Percentiles rank a stretch among this genome's conserved stretches.
phyloP scores from a whole-genome alignment of 1,140 invertebrate genomes.

The Ips typographus region DNA sequence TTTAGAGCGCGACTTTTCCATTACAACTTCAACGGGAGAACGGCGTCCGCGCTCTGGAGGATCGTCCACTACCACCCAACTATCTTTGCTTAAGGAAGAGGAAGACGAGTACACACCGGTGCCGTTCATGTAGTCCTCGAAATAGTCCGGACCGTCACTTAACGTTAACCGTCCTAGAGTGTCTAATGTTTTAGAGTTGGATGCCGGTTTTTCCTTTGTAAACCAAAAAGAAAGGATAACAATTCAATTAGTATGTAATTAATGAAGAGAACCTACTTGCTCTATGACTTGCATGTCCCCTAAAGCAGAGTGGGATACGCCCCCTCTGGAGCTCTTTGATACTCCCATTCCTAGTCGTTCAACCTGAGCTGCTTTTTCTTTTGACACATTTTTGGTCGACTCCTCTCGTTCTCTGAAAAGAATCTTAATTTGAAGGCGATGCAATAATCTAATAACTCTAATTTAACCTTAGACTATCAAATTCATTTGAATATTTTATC shows the following conservation, averaged over 20 bases:
- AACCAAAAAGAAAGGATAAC: neutral
- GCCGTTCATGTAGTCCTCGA: conserved; percentile 50
- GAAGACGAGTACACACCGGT: conserved; percentile 25
- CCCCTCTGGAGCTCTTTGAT: conserved; percentile 43
- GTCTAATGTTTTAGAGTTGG: conserved; percentile 37
- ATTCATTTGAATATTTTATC: neutral
- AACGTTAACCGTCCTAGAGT: conserved; percentile 48
- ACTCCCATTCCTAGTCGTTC: conserved; percentile 95
- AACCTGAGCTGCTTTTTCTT: conserved; percentile 77
- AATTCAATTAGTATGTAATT: neutral
- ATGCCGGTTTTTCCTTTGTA: conserved; percentile 25
- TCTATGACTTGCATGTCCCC: conserved; percentile 92
- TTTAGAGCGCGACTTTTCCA: conserved; percentile 29
- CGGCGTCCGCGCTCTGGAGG: conserved; percentile 58
- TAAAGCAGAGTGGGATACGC: conserved; percentile 78
- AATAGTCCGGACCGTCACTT: conserved; percentile 47
- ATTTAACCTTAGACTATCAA: neutral
- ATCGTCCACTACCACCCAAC: conserved; percentile 50
- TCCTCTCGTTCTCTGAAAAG: conserved; percentile 29
- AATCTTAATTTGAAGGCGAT: neutral
- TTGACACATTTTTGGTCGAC: conserved; percentile 19
- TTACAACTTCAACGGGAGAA: conserved; percentile 52
- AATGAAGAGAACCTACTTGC: conserved; percentile 64
- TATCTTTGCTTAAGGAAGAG: conserved; percentile 38
- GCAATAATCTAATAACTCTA: too few species aligned